phyloP scores from a whole-genome alignment of 2,888 invertebrate genomes.

The Ophion ventricosus region DNA sequence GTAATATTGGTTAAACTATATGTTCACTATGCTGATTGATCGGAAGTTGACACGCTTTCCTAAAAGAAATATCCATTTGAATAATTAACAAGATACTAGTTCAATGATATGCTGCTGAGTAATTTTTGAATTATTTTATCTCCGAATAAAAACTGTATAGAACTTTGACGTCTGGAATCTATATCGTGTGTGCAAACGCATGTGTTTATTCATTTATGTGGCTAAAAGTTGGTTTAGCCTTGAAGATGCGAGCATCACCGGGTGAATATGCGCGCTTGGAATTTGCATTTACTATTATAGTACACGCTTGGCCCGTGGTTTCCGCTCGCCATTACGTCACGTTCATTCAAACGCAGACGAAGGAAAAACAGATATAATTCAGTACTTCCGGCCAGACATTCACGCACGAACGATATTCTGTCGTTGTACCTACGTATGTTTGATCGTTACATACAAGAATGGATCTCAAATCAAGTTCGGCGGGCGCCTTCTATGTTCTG shows the following conservation, averaged over 20 bases:
- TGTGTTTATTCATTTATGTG: not conserved
- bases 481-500: slow-evolving; percentile 49
- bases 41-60: not conserved
- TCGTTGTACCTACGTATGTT: slow-evolving; percentile 42
- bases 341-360: slow-evolving; percentile 74
- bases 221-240: not conserved
- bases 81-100: too few relatives aligned
- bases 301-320: slow-evolving; percentile 57
- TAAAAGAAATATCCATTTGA: not conserved
- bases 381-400: slow-evolving; percentile 73
- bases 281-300: slow-evolving; percentile 69
- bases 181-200: too few relatives aligned
- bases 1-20: too few relatives aligned
- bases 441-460: slow-evolving; percentile 37
- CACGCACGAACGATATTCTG: slow-evolving; percentile 23
- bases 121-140: too few relatives aligned
- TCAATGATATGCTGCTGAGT: too few relatives aligned
- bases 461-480: slow-evolving; percentile 8
- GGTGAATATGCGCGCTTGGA: slow-evolving; percentile 62
- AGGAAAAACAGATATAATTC: slow-evolving; percentile 74
- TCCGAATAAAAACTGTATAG: too few relatives aligned
- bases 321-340: slow-evolving; percentile 69
- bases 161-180: too few relatives aligned
- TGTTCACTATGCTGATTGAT: too few relatives aligned
- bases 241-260: slow-evolving; percentile 4